phyloP scores from a whole-genome alignment of 2,113 vertebrate genomes.

The Rhombomys opimus region DNA sequence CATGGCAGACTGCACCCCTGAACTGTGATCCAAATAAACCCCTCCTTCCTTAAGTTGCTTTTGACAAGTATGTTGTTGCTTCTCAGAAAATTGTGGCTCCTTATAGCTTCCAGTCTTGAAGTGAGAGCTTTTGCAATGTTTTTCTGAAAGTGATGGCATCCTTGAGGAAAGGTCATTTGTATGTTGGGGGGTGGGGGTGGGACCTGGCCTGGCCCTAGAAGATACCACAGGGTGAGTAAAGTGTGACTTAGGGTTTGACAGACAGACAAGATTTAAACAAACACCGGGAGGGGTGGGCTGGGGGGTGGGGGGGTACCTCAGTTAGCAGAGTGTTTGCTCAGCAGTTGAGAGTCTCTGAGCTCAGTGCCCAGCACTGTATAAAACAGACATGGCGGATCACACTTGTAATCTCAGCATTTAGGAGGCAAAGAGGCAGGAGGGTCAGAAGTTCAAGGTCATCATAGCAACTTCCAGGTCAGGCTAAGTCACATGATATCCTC shows the following conservation, averaged over 20 bases:
- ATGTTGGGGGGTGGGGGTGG: too few relatives aligned
- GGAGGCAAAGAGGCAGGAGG: neutral
- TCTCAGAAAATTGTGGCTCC: neutral
- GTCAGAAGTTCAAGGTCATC: neutral
- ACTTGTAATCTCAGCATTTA: neutral
- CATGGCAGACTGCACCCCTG: neutral
- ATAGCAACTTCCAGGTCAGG: neutral
- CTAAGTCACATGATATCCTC: neutral
- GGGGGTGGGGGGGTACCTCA: neutral
- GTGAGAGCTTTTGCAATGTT: neutral
- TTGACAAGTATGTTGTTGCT: too few relatives aligned
- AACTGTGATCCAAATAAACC: neutral
- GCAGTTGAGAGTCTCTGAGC: neutral
- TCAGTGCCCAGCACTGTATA: neutral
- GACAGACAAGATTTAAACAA: neutral
- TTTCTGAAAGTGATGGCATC: neutral
- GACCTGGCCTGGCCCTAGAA: neutral
- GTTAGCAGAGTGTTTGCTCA: neutral
- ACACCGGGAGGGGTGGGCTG: neutral
- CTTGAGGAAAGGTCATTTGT: neutral
- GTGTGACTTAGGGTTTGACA: neutral
- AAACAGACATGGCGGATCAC: neutral
- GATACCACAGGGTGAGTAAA: neutral
- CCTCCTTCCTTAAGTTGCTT: neutral
- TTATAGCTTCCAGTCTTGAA: neutral